A percentile compares a stretch with the other conserved stretches of the same genome.
Conservation (phyloP, 1,140 invertebrate genomes). For the Chionoecetes opilio region DNA sequence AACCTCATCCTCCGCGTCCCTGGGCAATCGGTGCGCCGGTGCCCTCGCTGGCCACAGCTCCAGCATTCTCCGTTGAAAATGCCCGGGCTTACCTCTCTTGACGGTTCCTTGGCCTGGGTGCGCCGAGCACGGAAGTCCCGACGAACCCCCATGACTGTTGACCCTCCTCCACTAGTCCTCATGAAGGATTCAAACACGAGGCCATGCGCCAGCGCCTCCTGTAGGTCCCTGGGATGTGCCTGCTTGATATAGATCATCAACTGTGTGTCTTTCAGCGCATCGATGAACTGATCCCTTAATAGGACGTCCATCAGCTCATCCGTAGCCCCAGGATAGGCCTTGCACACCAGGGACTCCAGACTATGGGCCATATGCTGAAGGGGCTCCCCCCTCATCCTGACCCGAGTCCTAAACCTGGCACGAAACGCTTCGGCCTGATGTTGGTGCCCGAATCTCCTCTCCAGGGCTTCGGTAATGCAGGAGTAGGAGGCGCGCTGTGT, state of each 20-base stretch:
- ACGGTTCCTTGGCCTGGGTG: too few species aligned
- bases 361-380: not conserved
- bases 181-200: not conserved
- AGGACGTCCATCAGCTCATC: not conserved
- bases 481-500: not conserved
- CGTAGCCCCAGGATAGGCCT: not conserved
- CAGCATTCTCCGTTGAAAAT: not conserved
- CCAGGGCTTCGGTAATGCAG: not conserved
- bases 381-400: not conserved
- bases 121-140: too few species aligned
- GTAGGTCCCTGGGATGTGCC: not conserved
- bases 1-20: too few species aligned
- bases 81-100: too few species aligned
- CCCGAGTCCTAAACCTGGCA: not conserved
- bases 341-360: not conserved
- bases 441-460: not conserved
- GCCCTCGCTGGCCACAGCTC: not conserved
- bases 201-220: not conserved
- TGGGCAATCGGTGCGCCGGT: not conserved
- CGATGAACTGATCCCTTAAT: not conserved
- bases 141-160: too few species aligned
- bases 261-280: not conserved
- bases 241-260: not conserved
- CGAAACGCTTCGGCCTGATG: not conserved
- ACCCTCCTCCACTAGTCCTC: not conserved